These are phyloP conservation scores for Lasioglossum morio DNA, from an alignment of 2,888 invertebrate species.

Conservation along the genomic window DNA sequence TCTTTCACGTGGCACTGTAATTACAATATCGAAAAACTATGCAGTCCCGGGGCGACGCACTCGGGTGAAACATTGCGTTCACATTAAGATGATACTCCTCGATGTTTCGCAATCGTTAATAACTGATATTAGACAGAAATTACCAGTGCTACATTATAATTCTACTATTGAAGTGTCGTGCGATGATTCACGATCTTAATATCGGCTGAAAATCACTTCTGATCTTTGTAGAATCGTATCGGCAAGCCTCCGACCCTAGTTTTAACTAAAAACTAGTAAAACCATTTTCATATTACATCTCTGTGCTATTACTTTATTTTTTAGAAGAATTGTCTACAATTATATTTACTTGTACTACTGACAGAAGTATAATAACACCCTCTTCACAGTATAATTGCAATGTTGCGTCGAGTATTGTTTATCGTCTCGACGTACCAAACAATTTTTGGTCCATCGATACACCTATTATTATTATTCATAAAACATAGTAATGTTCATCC, in stretches of 20 bases:
- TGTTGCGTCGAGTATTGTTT: neutral
- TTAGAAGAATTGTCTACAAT: slow-evolving; percentile 26
- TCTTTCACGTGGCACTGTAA: slow-evolving; percentile 30
- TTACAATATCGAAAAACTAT: slow-evolving; percentile 27
- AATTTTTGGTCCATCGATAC: neutral
- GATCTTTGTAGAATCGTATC: neutral
- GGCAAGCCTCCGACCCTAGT: neutral
- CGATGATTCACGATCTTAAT: slow-evolving; percentile 35
- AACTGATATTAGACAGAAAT: slow-evolving; percentile 42
- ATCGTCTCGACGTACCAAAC: neutral
- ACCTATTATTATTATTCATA: neutral
- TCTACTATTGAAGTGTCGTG: neutral
- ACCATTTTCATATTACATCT: neutral
- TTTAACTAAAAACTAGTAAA: neutral
- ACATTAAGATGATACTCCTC: slow-evolving; percentile 12
- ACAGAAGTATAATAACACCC: neutral
- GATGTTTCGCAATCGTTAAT: slow-evolving; percentile 23
- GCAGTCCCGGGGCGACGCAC: neutral
- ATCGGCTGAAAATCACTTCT: neutral
- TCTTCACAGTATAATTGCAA: neutral
- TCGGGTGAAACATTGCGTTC: slow-evolving; percentile 11
- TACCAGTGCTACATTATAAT: slow-evolving; percentile 22
- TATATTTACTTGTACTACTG: slow-evolving; percentile 47
- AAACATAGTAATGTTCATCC: neutral
- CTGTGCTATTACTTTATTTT: too few relatives aligned